Evolutionary conservation across 1,140 invertebrate genomes (phyloP).

Genomic region (Drosophila cardini): DNA sequence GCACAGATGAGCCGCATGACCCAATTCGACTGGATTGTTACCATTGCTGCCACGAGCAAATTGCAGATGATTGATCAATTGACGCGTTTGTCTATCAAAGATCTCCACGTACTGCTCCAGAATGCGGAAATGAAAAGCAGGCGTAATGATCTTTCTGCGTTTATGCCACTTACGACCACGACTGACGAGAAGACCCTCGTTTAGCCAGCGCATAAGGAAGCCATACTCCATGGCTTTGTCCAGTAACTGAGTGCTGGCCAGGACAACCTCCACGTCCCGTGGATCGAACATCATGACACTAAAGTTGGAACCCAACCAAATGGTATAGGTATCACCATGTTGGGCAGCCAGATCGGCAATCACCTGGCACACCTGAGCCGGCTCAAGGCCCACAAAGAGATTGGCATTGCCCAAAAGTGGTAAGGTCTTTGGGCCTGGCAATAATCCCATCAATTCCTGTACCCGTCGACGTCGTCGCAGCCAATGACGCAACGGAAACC

Average conservation of each 20-base stretch:
- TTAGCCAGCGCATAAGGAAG: constrained; percentile 90
- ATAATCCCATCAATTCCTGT: constrained; percentile 20
- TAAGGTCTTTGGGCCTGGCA: constrained; percentile 47
- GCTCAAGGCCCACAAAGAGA: constrained; percentile 55
- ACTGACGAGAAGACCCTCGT: constrained; percentile 89
- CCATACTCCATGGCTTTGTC: constrained; percentile 86
- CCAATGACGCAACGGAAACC: constrained; percentile 8
- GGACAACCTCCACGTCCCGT: constrained; percentile 61
- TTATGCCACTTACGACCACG: constrained; percentile 89
- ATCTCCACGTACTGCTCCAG: constrained; percentile 89
- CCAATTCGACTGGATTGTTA: constrained; percentile 86
- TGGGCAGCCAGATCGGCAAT: constrained; percentile 46
- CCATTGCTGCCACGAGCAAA: background rate
- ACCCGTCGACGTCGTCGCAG: constrained; percentile 24
- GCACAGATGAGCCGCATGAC: constrained; percentile 87
- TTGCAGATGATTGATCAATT: constrained; percentile 86
- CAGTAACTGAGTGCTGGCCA: constrained; percentile 57
- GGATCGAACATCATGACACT: constrained; percentile 68
- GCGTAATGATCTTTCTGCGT: constrained; percentile 92
- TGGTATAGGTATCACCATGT: constrained; percentile 56
- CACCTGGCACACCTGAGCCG: constrained; percentile 38
- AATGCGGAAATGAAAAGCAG: constrained; percentile 94
- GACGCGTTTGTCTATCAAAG: constrained; percentile 89
- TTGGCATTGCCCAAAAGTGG: constrained; percentile 67
- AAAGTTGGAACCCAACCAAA: constrained; percentile 66